These are phyloP conservation scores for Yponomeuta evonymella DNA, from an alignment of 2,888 invertebrate genomes.

Conservation along the genomic window DNA sequence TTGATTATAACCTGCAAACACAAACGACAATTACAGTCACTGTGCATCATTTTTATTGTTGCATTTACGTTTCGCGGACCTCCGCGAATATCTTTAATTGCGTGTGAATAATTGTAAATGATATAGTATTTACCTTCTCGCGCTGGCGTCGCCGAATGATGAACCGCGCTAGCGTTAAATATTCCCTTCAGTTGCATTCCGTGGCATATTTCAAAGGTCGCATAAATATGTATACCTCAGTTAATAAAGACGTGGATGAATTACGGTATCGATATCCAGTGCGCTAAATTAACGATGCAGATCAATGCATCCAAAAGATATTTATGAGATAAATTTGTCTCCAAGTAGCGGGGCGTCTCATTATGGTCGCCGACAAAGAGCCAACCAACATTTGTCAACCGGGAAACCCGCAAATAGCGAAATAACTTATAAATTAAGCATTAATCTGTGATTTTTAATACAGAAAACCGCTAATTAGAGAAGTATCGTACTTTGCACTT, in stretches of 20 bases:
- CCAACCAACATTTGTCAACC: constrained; percentile 57
- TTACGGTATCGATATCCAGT: constrained; percentile 59
- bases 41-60: constrained; percentile 39
- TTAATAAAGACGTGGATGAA: constrained; percentile 59
- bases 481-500: constrained; percentile 12
- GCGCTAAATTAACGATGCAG: constrained; percentile 61
- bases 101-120: constrained; percentile 16
- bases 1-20: constrained; percentile 29
- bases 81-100: constrained; percentile 17
- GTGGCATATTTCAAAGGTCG: constrained; percentile 17
- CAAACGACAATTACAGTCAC: constrained; percentile 24
- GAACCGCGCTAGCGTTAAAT: neutral
- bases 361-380: constrained; percentile 67
- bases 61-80: constrained; percentile 17
- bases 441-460: constrained; percentile 26
- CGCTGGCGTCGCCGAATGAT: constrained; percentile 9
- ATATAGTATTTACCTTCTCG: neutral
- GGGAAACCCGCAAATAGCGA: constrained; percentile 61
- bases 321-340: constrained; percentile 72
- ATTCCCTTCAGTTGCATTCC: constrained; percentile 8
- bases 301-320: constrained; percentile 63
- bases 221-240: constrained; percentile 39
- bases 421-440: constrained; percentile 41
- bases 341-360: constrained; percentile 55
- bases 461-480: constrained; percentile 10